phyloP scores from a whole-genome alignment of 1,140 invertebrate genomes.

The Anagrus nilaparvatae region DNA sequence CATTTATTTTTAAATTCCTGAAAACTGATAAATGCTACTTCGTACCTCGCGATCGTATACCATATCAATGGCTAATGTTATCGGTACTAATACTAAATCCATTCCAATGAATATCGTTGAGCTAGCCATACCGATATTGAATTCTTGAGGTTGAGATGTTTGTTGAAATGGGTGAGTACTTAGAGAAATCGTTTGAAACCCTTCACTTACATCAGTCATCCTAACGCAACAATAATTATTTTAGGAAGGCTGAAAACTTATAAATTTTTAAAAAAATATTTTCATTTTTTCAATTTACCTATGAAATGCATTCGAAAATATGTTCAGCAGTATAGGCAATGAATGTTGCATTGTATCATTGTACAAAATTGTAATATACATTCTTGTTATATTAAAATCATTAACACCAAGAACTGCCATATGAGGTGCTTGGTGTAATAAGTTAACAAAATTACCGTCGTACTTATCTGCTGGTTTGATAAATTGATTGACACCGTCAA shows the following conservation, averaged over 20 bases:
- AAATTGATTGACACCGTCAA: conserved; percentile 31
- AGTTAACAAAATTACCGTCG: conserved; percentile 51
- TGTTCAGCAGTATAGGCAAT: conserved; percentile 64
- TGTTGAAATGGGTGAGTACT: conserved; percentile 59
- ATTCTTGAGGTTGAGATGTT: conserved; percentile 55
- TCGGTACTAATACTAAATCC: conserved; percentile 65
- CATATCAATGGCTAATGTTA: conserved; percentile 68
- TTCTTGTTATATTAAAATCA: conserved; percentile 41
- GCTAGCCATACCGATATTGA: conserved; percentile 60
- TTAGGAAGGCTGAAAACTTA: too few species aligned
- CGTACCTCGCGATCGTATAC: conserved; percentile 74
- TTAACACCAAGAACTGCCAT: conserved; percentile 56
- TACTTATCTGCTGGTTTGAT: conserved; percentile 46
- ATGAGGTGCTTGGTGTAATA: conserved; percentile 50
- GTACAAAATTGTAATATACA: conserved; percentile 56
- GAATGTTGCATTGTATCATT: conserved; percentile 73
- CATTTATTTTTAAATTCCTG: too few species aligned
- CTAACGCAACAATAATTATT: too few species aligned
- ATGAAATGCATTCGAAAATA: conserved; percentile 61
- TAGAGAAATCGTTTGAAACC: conserved; percentile 46
- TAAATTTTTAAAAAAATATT: too few species aligned
- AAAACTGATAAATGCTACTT: too few species aligned
- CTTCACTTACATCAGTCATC: too few species aligned
- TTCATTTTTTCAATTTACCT: too few species aligned
- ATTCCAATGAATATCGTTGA: conserved; percentile 66